Evolutionary conservation across 2,797 vertebrate species (phyloP).

Genomic region (Periparus ater): DNA sequence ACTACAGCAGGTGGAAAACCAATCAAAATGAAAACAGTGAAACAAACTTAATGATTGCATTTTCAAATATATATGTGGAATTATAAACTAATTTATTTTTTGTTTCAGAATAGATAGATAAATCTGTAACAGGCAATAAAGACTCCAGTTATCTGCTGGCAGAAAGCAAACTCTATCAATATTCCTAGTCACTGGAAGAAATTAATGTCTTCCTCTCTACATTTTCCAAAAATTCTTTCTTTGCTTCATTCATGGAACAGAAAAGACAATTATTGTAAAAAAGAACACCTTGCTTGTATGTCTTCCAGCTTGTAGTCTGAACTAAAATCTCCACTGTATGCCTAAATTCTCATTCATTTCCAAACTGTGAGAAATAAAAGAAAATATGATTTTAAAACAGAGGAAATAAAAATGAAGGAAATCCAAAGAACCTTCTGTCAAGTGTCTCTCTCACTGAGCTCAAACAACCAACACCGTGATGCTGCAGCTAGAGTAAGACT

Average conservation of each 20-base stretch:
- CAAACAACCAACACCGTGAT: not conserved
- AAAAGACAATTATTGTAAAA: not conserved
- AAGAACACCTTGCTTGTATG: not conserved
- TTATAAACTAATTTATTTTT: not conserved
- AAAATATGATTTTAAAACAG: not conserved
- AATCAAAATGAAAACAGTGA: not conserved
- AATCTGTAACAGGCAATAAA: not conserved
- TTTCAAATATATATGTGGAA: not conserved
- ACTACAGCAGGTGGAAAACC: not conserved
- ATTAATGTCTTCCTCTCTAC: not conserved
- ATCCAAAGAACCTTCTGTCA: not conserved
- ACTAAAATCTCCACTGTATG: not conserved
- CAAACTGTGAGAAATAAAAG: not conserved
- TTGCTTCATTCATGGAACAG: not conserved
- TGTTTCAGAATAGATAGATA: not conserved
- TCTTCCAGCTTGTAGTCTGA: not conserved
- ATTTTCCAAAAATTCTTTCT: not conserved
- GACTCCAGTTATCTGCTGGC: not conserved
- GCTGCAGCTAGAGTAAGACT: not conserved
- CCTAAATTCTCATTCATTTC: not conserved
- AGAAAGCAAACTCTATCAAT: not conserved
- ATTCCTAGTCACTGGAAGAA: not conserved
- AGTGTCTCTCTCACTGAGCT: not conserved
- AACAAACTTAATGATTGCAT: not conserved
- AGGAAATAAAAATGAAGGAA: not conserved